These are phyloP conservation scores for Noctua comes DNA, from an alignment of 2,888 invertebrate species.

Conservation along the genomic window DNA sequence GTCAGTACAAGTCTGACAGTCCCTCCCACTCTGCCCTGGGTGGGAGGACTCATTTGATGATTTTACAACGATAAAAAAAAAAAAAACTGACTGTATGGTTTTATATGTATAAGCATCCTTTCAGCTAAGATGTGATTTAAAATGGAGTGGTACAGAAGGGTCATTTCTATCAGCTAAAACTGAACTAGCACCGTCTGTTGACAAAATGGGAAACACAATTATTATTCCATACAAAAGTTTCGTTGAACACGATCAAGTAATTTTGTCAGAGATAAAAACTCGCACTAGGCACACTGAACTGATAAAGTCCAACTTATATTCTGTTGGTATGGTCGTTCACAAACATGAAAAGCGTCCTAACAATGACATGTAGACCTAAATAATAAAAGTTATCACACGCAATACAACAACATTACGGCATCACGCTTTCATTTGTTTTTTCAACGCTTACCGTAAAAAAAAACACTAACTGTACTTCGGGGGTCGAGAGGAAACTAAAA, in stretches of 20 bases:
- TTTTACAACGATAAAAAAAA: too few relatives aligned
- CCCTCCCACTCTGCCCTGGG: too few relatives aligned
- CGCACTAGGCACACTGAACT: not conserved
- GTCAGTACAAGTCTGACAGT: too few relatives aligned
- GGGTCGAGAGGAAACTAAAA: too few relatives aligned
- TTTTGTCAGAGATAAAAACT: not conserved
- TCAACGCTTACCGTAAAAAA: not conserved
- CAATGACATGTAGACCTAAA: not conserved
- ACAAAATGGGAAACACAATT: not conserved
- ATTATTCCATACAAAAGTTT: not conserved
- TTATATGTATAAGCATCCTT: too few relatives aligned
- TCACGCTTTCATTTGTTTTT: slow-evolving; percentile 17
- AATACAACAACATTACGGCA: slow-evolving; percentile 11
- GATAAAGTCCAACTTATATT: not conserved
- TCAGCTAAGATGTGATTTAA: too few relatives aligned
- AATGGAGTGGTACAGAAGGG: not conserved
- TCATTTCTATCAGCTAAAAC: not conserved
- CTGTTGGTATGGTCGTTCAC: not conserved
- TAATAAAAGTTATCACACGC: not conserved
- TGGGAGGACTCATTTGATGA: too few relatives aligned
- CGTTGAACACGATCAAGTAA: not conserved
- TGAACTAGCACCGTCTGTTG: not conserved
- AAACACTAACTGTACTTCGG: too few relatives aligned
- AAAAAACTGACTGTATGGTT: too few relatives aligned
- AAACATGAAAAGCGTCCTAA: not conserved